These are phyloP conservation scores for Metopolophium dirhodum DNA, from an alignment of 1,140 invertebrate species.

Conservation along the genomic window DNA sequence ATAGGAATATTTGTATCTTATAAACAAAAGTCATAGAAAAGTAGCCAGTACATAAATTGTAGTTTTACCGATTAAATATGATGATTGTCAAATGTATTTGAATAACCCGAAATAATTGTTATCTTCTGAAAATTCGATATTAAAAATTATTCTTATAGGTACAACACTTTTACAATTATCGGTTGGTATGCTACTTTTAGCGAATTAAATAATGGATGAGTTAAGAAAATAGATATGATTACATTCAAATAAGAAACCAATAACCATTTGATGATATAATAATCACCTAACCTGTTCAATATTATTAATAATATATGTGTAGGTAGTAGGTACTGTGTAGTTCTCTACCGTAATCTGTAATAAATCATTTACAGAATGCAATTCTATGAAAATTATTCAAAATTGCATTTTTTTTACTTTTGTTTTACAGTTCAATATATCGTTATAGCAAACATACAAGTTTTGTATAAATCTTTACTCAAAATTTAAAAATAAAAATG, in stretches of 20 bases:
- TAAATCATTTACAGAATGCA: not conserved
- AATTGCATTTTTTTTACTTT: not conserved
- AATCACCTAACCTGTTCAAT: not conserved
- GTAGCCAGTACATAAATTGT: not conserved
- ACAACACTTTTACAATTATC: not conserved
- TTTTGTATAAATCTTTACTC: not conserved
- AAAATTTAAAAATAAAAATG: not conserved
- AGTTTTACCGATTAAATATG: not conserved
- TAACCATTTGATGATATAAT: not conserved
- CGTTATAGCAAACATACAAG: not conserved
- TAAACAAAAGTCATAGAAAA: conserved; percentile 9
- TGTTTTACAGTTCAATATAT: not conserved
- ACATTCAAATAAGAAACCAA: not conserved
- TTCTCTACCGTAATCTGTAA: not conserved
- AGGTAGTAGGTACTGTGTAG: too few relatives aligned
- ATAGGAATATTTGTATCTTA: not conserved
- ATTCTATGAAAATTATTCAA: not conserved
- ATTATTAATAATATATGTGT: not conserved
- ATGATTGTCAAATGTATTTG: not conserved
- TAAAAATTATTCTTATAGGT: not conserved
- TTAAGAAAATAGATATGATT: not conserved
- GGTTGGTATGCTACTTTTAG: not conserved
- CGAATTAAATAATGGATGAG: not conserved
- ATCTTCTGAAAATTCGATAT: not conserved
- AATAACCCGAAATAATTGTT: not conserved